phyloP scores from a whole-genome alignment of 2,888 invertebrate species.

The Torymus aiolomorphi region DNA sequence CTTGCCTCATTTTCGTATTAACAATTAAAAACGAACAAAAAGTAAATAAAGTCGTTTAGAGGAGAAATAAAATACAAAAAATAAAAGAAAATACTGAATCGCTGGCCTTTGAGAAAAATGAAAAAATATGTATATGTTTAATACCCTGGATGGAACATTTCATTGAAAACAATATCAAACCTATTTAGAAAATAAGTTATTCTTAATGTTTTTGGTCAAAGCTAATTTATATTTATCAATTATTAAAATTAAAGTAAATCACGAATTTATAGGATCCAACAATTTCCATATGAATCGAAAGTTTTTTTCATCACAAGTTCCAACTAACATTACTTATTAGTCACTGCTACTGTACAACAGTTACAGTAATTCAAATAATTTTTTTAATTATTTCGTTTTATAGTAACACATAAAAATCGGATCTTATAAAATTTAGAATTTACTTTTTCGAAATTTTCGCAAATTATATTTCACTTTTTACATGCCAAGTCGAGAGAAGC shows the following conservation, averaged over 20 bases:
- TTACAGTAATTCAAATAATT: background rate
- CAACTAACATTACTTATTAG: background rate
- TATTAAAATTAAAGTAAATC: slow-evolving; percentile 46
- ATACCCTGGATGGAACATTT: slow-evolving; percentile 55
- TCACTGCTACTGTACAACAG: background rate
- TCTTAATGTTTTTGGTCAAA: slow-evolving; percentile 47
- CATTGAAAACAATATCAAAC: slow-evolving; percentile 37
- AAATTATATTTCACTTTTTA: slow-evolving; percentile 38
- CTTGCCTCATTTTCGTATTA: slow-evolving; percentile 37
- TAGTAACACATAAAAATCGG: slow-evolving; percentile 32
- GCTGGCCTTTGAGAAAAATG: slow-evolving; percentile 47
- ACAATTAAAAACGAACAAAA: slow-evolving; percentile 50
- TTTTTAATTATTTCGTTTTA: background rate
- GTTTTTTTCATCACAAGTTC: slow-evolving; percentile 7
- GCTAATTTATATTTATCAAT: slow-evolving; percentile 17
- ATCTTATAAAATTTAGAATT: slow-evolving; percentile 53
- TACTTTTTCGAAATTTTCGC: slow-evolving; percentile 26
- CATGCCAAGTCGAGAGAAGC: slow-evolving; percentile 28
- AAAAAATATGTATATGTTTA: slow-evolving; percentile 45
- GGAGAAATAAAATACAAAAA: slow-evolving; percentile 51
- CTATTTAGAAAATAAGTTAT: slow-evolving; percentile 44
- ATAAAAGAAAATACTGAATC: slow-evolving; percentile 57
- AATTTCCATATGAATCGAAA: slow-evolving; percentile 28
- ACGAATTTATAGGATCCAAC: slow-evolving; percentile 47
- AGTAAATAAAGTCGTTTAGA: slow-evolving; percentile 33